Base-by-base conservation (phyloP, 2,888 invertebrate genomes). In the Muschampia plurimacula region DNA sequence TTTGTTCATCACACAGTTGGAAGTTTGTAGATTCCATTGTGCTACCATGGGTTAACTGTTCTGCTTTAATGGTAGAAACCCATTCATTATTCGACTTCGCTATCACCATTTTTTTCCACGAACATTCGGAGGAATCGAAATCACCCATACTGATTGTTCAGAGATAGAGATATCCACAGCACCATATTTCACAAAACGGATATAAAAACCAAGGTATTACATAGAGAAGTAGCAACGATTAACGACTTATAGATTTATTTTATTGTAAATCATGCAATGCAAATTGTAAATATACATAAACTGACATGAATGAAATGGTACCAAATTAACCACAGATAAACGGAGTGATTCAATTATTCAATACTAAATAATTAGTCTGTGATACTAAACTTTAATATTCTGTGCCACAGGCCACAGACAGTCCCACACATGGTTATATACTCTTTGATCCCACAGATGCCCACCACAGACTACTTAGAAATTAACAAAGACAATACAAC, bases 81-180 rank as follows among this genome's bases (percentile, higher is more conserved):
- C 92, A 93, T 84, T 91, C 83, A 80, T 91, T 88, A 80, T 89
- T 89, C 77, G 87, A 81, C 85, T 90, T 91, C 67, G 89, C 86
- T 83, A 91, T 88, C 82, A 91, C 90, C 85, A 92, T 84, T 89
- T 93, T 93, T 83, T 92, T 92, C 91, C 91, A 92, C 73, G 92
- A 89, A 85, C 86, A 83, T 83, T 91, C 89, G 13, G 87, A 86
- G 77, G 86, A 81, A 82, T 81, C 83, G 39, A 85, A 81, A 82
- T 93, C 92, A 93, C 87, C 93, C 93, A 93, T 94, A 92, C 85
- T 94, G 93, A 89, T 93, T 93, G 83, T 93, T 93, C 79, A 92
- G 79, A 71, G 93, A 93, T 80, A 89, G 83, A 72, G 85, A 78
- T 86, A 93, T 93, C 93, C 93, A 92, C 81, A 93, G 88, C 86